A percentile compares a stretch with the other conserved stretches of the same genome.
These are phyloP conservation scores for Numenius phaeopus DNA, from an alignment of 2,797 vertebrate genomes.

Conservation along the genomic window DNA sequence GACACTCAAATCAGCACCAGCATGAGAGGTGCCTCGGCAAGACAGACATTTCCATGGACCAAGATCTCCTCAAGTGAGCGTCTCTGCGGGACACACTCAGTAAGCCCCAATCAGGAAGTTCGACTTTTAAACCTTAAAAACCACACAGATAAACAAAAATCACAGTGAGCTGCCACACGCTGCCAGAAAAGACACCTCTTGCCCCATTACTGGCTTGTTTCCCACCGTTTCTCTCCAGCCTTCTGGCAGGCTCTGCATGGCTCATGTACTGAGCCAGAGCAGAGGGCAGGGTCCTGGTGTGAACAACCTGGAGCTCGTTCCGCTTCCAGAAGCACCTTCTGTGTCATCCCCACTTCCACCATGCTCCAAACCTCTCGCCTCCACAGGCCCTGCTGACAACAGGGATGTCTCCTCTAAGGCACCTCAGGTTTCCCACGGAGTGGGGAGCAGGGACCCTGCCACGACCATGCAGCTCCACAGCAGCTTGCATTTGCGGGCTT, in stretches of 20 bases:
- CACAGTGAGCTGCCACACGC: background rate
- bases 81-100: background rate
- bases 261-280: background rate
- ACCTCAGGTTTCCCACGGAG: background rate
- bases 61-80: background rate
- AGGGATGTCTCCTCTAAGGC: background rate
- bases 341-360: rapidly evolving
- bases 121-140: background rate
- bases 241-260: background rate
- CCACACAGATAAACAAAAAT: background rate
- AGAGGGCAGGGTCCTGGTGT: background rate
- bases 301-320: rapidly evolving
- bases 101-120: background rate
- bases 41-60: background rate
- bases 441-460: background rate
- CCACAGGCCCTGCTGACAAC: background rate
- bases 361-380: background rate
- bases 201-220: background rate
- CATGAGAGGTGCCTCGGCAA: background rate
- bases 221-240: background rate
- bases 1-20: background rate
- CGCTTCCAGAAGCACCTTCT: background rate
- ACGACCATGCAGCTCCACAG: background rate
- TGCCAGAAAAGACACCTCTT: background rate
- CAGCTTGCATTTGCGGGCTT: background rate